These are phyloP conservation scores for Psococerastis gibbosa DNA, from an alignment of 2,888 invertebrate genomes.

Conservation along the genomic window DNA sequence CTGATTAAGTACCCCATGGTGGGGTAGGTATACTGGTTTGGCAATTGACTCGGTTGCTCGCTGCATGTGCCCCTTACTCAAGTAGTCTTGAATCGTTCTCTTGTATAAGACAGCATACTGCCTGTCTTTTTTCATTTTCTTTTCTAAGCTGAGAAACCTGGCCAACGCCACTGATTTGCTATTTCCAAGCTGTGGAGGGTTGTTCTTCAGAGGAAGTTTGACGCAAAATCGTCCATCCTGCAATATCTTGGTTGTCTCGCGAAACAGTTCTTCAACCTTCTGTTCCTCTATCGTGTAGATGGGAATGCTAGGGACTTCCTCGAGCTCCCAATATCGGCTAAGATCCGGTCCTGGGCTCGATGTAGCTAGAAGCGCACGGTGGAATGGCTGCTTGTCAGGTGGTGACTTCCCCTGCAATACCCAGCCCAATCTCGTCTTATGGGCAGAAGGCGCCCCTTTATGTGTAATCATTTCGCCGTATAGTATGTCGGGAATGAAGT, in stretches of 20 bases:
- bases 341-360: no score
- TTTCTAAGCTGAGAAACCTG: slow-evolving; percentile 12
- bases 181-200: slow-evolving; percentile 12
- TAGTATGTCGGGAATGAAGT: no score
- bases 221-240: slow-evolving; percentile 16
- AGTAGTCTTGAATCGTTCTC: slow-evolving; percentile 14
- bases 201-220: slow-evolving; percentile 14
- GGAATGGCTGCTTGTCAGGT: no score
- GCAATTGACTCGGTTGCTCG: not conserved
- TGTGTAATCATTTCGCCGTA: no score
- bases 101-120: slow-evolving; percentile 10
- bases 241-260: slow-evolving; percentile 10
- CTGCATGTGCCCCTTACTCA: slow-evolving; percentile 12
- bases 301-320: no score
- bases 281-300: slow-evolving; percentile 12
- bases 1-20: slow-evolving; percentile 19
- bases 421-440: no score
- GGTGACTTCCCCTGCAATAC: no score
- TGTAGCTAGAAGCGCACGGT: no score
- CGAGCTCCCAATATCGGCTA: no score
- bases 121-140: slow-evolving; percentile 12
- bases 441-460: no score
- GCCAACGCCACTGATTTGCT: slow-evolving; percentile 12
- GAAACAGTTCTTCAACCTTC: slow-evolving; percentile 15
- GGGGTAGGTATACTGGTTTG: slow-evolving; percentile 17